These are phyloP conservation scores for Herpailurus yagouaroundi DNA, from an alignment of 2,113 vertebrate species.

Conservation along the genomic window DNA sequence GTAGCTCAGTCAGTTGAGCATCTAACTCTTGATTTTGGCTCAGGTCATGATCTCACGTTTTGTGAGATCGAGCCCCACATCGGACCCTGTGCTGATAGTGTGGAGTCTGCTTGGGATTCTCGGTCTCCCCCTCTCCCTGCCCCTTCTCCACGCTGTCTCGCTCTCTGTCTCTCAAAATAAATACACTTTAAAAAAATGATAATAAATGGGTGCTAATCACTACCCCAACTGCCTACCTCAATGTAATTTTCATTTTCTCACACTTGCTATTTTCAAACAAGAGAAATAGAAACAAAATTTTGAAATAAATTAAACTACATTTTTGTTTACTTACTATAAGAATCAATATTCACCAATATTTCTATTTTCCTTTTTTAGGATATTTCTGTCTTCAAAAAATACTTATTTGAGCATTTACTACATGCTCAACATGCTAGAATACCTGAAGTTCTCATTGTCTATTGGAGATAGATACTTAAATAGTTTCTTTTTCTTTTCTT, in stretches of 20 bases:
- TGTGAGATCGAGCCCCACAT: too few relatives aligned
- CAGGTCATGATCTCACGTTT: too few relatives aligned
- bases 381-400: background rate
- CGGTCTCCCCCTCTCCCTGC: too few relatives aligned
- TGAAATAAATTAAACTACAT: background rate
- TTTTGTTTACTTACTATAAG: background rate
- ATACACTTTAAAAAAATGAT: background rate
- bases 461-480: background rate
- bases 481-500: background rate
- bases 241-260: background rate
- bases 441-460: background rate
- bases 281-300: background rate
- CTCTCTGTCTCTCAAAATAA: too few relatives aligned
- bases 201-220: background rate
- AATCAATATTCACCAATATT: background rate
- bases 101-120: too few relatives aligned
- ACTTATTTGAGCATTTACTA: background rate
- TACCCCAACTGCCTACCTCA: background rate
- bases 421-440: background rate
- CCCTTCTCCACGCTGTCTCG: too few relatives aligned
- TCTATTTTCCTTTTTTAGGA: background rate
- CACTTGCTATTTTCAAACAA: background rate
- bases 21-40: too few relatives aligned
- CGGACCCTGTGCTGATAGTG: too few relatives aligned
- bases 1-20: too few relatives aligned